Conservation (phyloP, 2,113 vertebrate genomes). For the Petaurus breviceps region DNA sequence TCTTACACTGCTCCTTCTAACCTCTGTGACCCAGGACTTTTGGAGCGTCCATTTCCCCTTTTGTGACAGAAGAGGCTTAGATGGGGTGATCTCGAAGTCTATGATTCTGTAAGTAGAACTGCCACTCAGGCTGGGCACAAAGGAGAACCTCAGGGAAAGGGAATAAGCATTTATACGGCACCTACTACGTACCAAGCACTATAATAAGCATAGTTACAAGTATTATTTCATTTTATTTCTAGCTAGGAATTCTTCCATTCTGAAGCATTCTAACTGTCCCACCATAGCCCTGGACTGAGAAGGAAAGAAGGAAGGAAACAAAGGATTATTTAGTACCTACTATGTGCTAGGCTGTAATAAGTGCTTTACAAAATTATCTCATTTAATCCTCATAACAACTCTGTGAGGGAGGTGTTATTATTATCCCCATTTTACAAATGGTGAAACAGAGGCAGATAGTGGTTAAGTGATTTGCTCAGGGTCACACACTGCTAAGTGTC, state of each 20-base stretch:
- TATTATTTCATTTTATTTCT: background rate
- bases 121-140: rapidly evolving
- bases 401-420: too few species aligned
- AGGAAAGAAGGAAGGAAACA: rapidly evolving
- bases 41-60: background rate
- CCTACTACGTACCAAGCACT: background rate
- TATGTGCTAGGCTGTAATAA: too few species aligned
- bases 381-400: too few species aligned
- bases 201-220: background rate
- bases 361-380: too few species aligned
- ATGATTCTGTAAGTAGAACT: too few species aligned
- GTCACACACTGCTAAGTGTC: too few species aligned
- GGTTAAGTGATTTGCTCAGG: too few species aligned
- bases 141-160: background rate
- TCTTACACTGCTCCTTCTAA: background rate
- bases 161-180: background rate
- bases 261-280: background rate
- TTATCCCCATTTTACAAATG: too few species aligned
- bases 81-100: background rate
- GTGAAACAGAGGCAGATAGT: too few species aligned
- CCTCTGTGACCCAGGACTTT: too few species aligned
- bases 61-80: background rate
- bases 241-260: background rate
- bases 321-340: too few species aligned
- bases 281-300: rapidly evolving